A percentile compares a stretch with the other conserved stretches of the same genome.
Evolutionary conservation across 2,113 vertebrate species (phyloP).

Genomic region (Thermophis baileyi): DNA sequence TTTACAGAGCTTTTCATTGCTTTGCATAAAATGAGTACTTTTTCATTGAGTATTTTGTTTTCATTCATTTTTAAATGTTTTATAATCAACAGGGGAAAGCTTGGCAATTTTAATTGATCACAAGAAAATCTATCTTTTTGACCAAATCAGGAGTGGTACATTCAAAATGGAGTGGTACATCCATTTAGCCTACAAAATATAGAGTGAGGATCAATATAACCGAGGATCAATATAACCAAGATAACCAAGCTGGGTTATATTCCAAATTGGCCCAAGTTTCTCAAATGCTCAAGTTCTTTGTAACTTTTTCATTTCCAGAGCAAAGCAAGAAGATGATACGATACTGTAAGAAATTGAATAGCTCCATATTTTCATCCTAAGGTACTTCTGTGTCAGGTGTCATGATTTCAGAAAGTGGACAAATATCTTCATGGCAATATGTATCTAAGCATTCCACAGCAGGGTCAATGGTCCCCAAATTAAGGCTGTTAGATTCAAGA

Average conservation of each 20-base stretch:
- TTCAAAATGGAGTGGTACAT: not conserved
- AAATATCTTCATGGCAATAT: rapidly evolving
- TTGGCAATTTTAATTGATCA: not conserved
- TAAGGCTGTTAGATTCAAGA: not conserved
- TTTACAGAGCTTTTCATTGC: not conserved
- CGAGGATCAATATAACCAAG: too few relatives aligned
- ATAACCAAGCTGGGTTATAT: not conserved
- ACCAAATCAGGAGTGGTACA: not conserved
- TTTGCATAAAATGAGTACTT: not conserved
- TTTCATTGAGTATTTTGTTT: not conserved
- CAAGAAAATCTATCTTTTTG: not conserved
- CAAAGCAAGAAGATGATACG: too few relatives aligned
- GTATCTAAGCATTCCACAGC: not conserved
- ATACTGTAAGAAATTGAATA: not conserved
- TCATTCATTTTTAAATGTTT: not conserved
- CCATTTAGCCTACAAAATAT: not conserved
- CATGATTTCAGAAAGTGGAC: not conserved
- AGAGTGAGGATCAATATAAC: not conserved
- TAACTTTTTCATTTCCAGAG: not conserved
- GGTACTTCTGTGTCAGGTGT: not conserved
- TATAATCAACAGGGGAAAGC: not conserved
- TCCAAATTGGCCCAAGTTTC: not conserved
- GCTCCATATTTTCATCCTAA: not conserved
- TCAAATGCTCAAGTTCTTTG: not conserved
- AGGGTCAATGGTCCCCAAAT: not conserved